phyloP scores from a whole-genome alignment of 2,797 vertebrate species.

The Falco naumanni region DNA sequence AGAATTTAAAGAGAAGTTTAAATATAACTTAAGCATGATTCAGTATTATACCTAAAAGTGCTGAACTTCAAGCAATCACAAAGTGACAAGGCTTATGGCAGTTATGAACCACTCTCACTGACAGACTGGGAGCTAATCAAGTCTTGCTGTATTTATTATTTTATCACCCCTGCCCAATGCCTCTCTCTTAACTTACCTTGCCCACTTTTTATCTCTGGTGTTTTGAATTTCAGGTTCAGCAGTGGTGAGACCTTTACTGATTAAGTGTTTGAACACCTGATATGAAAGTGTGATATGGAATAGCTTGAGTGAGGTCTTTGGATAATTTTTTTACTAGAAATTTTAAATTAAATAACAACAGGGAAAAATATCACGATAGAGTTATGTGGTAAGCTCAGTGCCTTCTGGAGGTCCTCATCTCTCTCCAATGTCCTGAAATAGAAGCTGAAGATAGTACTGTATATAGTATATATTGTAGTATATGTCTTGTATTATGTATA shows the following conservation, averaged over 20 bases:
- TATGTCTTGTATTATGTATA: neutral
- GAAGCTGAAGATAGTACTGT: neutral
- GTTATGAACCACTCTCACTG: neutral
- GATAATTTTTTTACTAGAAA: neutral
- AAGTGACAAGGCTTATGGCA: neutral
- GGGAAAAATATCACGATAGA: neutral
- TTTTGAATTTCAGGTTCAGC: neutral
- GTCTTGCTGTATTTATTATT: neutral
- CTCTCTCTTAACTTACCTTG: neutral
- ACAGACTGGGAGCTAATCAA: neutral
- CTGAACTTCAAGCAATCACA: neutral
- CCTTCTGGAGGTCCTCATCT: neutral
- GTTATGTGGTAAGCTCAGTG: neutral
- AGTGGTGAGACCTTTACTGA: neutral
- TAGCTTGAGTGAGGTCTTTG: neutral
- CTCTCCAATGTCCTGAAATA: neutral
- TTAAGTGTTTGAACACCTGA: neutral
- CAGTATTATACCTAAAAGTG: neutral
- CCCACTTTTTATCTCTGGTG: neutral
- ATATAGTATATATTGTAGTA: too few species aligned
- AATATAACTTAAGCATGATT: neutral
- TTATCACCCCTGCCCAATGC: neutral
- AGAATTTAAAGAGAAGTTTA: neutral
- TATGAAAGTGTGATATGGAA: neutral
- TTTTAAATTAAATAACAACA: neutral